Evolutionary conservation across 2,113 vertebrate species (phyloP).

Genomic region (Coreoperca whiteheadi): DNA sequence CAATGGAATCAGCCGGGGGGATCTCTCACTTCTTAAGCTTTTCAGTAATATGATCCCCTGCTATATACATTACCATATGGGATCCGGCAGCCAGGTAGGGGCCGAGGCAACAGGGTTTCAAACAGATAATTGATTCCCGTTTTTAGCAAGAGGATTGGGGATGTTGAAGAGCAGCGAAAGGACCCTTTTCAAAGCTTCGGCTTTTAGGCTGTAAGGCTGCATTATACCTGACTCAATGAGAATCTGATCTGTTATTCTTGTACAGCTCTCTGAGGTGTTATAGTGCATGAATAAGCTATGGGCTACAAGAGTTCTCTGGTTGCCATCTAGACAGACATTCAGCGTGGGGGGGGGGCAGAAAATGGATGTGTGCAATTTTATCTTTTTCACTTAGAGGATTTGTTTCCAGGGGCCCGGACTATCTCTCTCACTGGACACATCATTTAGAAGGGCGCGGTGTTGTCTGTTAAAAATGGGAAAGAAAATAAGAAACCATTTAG

Average conservation of each 20-base stretch:
- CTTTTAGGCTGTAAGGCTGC: slow-evolving; percentile 64
- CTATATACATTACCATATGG: slow-evolving; percentile 71
- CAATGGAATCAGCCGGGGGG: slow-evolving; percentile 72
- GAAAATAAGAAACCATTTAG: slow-evolving; percentile 38
- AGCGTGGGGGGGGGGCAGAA: slow-evolving; percentile 17
- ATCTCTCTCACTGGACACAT: slow-evolving; percentile 33
- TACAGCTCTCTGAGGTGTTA: slow-evolving; percentile 71
- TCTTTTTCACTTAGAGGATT: slow-evolving; percentile 51
- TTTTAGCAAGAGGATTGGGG: slow-evolving; percentile 61
- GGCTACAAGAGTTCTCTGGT: slow-evolving; percentile 68
- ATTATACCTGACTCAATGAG: slow-evolving; percentile 74
- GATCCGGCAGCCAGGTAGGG: slow-evolving; percentile 61
- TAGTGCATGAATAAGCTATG: slow-evolving; percentile 77
- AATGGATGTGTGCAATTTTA: slow-evolving; percentile 63
- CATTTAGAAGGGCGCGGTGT: slow-evolving; percentile 47
- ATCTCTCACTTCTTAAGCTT: slow-evolving; percentile 74
- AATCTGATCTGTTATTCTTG: slow-evolving; percentile 74
- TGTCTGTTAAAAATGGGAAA: slow-evolving; percentile 45
- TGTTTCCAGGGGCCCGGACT: slow-evolving; percentile 23
- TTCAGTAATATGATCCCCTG: slow-evolving; percentile 72
- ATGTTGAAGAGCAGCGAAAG: slow-evolving; percentile 48
- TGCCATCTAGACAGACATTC: slow-evolving; percentile 58
- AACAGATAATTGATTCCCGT: slow-evolving; percentile 65
- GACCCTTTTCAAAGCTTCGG: slow-evolving; percentile 56
- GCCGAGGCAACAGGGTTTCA: slow-evolving; percentile 44